Conservation (phyloP, 2,113 vertebrate species). For the Chionodraco myersi region DNA sequence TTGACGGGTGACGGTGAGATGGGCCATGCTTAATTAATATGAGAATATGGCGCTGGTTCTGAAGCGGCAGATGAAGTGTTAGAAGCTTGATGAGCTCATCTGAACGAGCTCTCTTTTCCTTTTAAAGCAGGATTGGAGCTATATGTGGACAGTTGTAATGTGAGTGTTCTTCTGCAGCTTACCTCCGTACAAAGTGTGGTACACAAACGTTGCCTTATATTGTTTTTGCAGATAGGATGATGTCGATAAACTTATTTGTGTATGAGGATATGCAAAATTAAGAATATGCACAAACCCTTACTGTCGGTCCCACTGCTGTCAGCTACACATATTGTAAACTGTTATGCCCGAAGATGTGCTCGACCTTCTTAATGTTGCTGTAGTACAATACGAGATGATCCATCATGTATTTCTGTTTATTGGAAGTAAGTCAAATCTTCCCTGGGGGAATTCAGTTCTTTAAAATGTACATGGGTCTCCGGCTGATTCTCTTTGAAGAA, state of each 20-base stretch:
- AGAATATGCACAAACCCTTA: neutral
- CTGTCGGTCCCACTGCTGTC: neutral
- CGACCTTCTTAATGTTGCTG: neutral
- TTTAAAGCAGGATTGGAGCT: slow-evolving; percentile 8
- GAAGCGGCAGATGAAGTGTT: slow-evolving; percentile 32
- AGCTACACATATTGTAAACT: neutral
- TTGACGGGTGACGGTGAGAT: slow-evolving; percentile 52
- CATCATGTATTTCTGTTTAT: neutral
- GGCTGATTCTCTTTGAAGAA: slow-evolving; percentile 2
- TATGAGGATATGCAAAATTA: neutral
- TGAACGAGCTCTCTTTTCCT: slow-evolving; percentile 25
- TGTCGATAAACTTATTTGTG: neutral
- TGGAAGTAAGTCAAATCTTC: neutral
- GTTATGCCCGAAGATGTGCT: neutral
- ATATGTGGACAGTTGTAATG: neutral
- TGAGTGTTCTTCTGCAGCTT: neutral
- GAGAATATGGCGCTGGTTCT: slow-evolving; percentile 36
- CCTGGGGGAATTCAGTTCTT: slow-evolving; percentile 4
- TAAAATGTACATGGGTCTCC: slow-evolving; percentile 1
- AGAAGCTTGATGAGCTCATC: slow-evolving; percentile 47
- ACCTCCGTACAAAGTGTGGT: no score
- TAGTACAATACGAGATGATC: neutral
- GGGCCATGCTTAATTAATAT: slow-evolving; percentile 71
- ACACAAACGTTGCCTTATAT: neutral
- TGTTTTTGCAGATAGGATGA: neutral